Percentiles rank a stretch among this genome's conserved stretches.
Evolutionary conservation across 2,797 vertebrate species (phyloP).

Genomic region (Botia kubotai): DNA sequence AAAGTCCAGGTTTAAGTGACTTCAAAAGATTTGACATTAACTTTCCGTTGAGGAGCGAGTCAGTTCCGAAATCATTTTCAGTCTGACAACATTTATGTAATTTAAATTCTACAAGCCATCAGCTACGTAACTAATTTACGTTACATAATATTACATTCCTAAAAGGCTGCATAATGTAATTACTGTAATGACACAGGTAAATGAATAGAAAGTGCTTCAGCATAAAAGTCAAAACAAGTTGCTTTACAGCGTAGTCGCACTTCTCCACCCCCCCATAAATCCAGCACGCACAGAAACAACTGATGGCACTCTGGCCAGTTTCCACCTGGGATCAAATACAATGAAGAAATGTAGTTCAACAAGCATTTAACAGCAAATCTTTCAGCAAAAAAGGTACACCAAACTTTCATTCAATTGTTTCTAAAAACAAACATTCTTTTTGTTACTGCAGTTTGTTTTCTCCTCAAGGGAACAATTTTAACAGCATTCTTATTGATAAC

Average conservation of each 20-base stretch:
- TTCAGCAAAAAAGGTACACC: not conserved
- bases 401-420: not conserved
- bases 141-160: not conserved
- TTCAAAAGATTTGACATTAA: constrained; percentile 22
- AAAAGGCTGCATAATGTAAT: not conserved
- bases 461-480: constrained; percentile 1
- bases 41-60: constrained; percentile 24
- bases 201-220: not conserved
- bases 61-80: not conserved
- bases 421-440: not conserved
- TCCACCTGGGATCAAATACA: not conserved
- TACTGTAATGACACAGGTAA: not conserved
- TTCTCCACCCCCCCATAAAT: not conserved
- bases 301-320: not conserved
- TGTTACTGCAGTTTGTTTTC: not conserved
- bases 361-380: not conserved
- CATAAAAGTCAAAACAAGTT: not conserved
- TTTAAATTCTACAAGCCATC: not conserved
- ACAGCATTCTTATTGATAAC: not conserved
- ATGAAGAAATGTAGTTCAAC: not conserved
- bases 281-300: not conserved
- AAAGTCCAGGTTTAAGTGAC: constrained; percentile 35
- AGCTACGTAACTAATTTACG: not conserved
- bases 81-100: not conserved
- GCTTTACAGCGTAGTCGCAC: not conserved